These are phyloP conservation scores for Palloptera scutellata DNA, from an alignment of 2,888 invertebrate species.

Conservation along the genomic window DNA sequence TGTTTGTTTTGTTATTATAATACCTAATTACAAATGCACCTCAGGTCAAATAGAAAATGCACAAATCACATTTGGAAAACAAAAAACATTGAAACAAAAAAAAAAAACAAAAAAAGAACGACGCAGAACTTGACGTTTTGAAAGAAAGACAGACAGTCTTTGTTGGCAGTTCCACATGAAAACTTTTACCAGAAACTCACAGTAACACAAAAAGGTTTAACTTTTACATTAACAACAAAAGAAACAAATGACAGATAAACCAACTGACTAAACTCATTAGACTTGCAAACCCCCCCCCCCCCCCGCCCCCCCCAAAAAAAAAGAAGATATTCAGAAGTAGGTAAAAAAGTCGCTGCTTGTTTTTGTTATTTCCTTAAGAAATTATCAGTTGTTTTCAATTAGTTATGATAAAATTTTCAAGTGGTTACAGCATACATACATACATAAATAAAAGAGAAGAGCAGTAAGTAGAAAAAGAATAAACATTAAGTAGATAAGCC, in stretches of 20 bases:
- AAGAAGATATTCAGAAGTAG: background rate
- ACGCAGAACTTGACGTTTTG: background rate
- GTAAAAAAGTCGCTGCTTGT: no score
- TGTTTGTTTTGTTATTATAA: slow-evolving; percentile 9
- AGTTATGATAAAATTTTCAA: background rate
- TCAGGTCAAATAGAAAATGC: slow-evolving; percentile 13
- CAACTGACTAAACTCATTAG: background rate
- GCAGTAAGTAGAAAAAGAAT: no score
- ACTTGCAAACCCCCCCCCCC: no score
- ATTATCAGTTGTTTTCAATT: background rate
- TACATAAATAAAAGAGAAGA: no score
- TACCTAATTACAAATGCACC: slow-evolving; percentile 14
- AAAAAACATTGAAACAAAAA: background rate
- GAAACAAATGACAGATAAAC: no score
- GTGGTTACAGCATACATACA: slow-evolving; percentile 11
- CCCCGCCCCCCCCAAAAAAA: no score
- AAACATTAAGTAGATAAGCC: no score
- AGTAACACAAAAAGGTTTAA: no score
- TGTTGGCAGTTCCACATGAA: background rate
- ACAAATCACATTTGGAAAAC: background rate
- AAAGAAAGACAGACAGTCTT: background rate
- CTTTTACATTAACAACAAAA: no score
- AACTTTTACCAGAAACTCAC: no score
- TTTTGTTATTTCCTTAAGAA: background rate
- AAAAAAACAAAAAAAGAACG: no score